Conservation (phyloP, 2,113 vertebrate species). For the Ranitomeya variabilis region DNA sequence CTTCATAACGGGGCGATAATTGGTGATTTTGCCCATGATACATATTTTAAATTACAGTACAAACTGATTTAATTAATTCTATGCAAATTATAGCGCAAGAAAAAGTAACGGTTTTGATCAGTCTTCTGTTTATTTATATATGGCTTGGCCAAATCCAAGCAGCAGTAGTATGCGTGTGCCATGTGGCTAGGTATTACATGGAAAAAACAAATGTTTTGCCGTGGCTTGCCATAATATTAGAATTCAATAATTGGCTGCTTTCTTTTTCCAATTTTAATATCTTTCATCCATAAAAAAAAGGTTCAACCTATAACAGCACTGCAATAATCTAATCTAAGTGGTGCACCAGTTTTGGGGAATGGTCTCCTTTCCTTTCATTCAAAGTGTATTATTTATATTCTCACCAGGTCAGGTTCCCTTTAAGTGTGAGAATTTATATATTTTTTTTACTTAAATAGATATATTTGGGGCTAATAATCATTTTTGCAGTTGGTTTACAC, state of each 20-base stretch:
- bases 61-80: slow-evolving; percentile 12
- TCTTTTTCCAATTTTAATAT: too few species aligned
- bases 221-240: too few species aligned
- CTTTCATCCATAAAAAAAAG: too few species aligned
- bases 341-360: neutral
- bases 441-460: too few species aligned
- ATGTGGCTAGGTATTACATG: too few species aligned
- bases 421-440: too few species aligned
- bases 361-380: neutral
- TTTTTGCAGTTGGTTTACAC: too few species aligned
- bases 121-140: neutral
- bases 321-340: too few species aligned
- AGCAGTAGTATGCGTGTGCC: neutral
- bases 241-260: too few species aligned
- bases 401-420: neutral
- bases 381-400: neutral
- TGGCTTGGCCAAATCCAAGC: neutral
- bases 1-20: slow-evolving; percentile 22
- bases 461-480: too few species aligned
- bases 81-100: neutral
- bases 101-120: neutral
- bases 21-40: slow-evolving; percentile 7
- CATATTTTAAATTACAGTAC: slow-evolving; percentile 14
- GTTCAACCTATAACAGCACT: too few species aligned
- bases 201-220: too few species aligned